Evolutionary conservation across 2,113 vertebrate genomes (phyloP), one percentile per base, ranked within the genome.

Genomic region (Hepsetus odoe): DNA sequence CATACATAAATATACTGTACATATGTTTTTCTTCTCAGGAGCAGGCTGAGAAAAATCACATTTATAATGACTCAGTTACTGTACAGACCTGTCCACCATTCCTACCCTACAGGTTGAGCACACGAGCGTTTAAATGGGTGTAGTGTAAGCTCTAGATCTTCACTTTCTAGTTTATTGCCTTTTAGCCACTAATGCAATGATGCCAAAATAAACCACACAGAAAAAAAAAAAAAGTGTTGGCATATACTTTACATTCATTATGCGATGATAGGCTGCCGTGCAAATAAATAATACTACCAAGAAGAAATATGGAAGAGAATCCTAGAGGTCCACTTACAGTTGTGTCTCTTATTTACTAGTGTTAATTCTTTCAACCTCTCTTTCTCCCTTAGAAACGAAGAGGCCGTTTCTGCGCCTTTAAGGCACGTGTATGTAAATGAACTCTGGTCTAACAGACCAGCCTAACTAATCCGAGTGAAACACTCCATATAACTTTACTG

Each of bases 41-140:
- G 1, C 56, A 64, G 56, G 22, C 67, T 78, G 46, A 44, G 55
- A 26, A 38, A n/a, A 62, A 62, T 59, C 24, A 30, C 74, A 67
- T 76, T 76, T 35, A 56, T 56, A 14, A 58, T 24, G 12, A 35
- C 40, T 38, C 46, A 51, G 67, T 72, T 53, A 72, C 67, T 72
- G 76, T 40, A 40, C 69, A 20, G 76, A 78, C 68, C 67, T 61
- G 76, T 61, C 44, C 56, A 62, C 67, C 67, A 71, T 67, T 78
- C 76, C 67, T 53, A 69, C 46, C 56, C 67, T 42, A 61, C 44
- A 64, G 58, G 67, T 56, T 72, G 16, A 62, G 67, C 56, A 51
- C 30, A 53, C 10, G 32, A 62, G n/a, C 28, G 42, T 59, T 10
- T 58, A 59, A 22, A 4, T 22, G 67, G 76, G 76, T 64, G 76